phyloP scores from a whole-genome alignment of 1,140 invertebrate genomes.

The Bursaphelenchus mucronatus region DNA sequence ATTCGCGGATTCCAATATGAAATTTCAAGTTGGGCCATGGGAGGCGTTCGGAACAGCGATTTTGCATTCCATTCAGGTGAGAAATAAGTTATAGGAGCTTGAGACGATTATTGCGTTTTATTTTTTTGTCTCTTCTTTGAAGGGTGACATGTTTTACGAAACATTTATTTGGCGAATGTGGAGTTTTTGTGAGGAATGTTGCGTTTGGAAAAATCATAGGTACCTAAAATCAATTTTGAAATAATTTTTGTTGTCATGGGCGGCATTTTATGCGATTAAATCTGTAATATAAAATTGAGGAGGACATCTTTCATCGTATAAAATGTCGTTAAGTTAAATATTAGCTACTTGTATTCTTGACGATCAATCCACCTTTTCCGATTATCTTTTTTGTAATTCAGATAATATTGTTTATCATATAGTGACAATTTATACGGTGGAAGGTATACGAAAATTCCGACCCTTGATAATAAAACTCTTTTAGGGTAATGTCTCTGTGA shows the following conservation, averaged over 20 bases:
- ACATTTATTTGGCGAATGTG: no score
- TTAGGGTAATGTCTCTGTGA: neutral
- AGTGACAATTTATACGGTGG: conserved; percentile 11
- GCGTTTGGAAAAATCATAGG: no score
- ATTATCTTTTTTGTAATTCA: neutral
- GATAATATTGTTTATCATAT: conserved; percentile 14
- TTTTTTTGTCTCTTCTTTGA: no score
- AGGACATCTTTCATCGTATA: neutral
- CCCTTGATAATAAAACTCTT: no score
- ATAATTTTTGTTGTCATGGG: conserved; percentile 18
- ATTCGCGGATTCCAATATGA: conserved; percentile 46
- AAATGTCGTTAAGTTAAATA: conserved; percentile 5
- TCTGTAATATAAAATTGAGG: conserved; percentile 3
- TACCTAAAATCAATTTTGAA: conserved; percentile 3
- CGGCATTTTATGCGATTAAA: conserved; percentile 15
- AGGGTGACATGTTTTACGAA: no score
- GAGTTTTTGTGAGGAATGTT: no score
- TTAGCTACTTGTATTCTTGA: no score
- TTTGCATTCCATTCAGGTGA: conserved; percentile 35
- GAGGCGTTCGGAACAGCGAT: conserved; percentile 45
- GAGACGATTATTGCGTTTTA: conserved; percentile 1
- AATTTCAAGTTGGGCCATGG: conserved; percentile 53
- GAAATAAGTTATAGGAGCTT: conserved; percentile 12
- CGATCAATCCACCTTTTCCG: no score
- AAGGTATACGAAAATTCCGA: no score